Evolutionary conservation across 2,797 vertebrate species (phyloP), one percentile per base, ranked within the genome.

Genomic region (Odontamblyopus lacepedii): DNA sequence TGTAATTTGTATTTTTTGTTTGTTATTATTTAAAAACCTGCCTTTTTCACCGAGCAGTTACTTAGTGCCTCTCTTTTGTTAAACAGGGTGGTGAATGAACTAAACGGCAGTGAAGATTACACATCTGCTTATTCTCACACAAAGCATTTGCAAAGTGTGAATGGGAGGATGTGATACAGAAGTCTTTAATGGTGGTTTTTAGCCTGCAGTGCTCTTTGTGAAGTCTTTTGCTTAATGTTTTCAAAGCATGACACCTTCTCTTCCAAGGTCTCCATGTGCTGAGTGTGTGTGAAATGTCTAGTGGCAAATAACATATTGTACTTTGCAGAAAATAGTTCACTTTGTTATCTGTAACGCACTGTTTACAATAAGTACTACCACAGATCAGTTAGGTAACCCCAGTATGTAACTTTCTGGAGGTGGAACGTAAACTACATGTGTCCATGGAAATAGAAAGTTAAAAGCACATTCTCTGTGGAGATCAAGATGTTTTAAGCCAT

Each of bases 101-200:
- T 53, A 26, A 74, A 51, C 51, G 57, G 50, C 64, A 70, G 66
- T 44, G 32, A 69, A 63, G 27, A 66, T 74, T 53, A 70, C 68
- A 74, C 78, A 83, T 83, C 75, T 89, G 83, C 83, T 84, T 81
- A 56, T 74, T 73, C 35, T 72, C 75, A 75, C 51, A 57, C 65
- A 83, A 77, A 77, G 61, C 27, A 69, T 90, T 88, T 87, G 75
- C 76, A 80, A 38, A 85, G 76, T 80, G 69, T 87, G 80, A 88
- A 88, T 87, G 68, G 78, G 76, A 87, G 68, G 74, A 85, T 79
- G 82, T 74, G 76, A 81, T 72, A 19, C 55, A 70, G 77, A 73
- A 75, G 50, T 77, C 56, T 51, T 81, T 76, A 79, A 75, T 79
- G 29, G 72, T 73, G 67, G 61, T 72, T 65, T 78, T 76, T 72